These are phyloP conservation scores for Zaprionus lineosus DNA, from an alignment of 2,888 invertebrate species.

Conservation along the genomic window DNA sequence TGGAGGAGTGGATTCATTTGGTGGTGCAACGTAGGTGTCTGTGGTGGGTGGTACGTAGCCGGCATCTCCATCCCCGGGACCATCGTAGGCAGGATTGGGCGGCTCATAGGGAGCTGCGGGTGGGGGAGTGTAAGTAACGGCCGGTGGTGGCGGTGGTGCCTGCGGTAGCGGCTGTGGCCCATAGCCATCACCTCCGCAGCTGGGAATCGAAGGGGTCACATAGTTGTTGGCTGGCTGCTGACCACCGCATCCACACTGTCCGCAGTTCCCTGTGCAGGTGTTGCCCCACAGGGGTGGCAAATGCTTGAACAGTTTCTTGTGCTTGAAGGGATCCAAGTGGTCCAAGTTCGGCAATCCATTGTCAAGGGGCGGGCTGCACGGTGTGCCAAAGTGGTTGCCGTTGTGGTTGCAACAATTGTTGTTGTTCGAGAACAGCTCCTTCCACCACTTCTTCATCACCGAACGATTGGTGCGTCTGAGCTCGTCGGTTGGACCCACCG, in stretches of 20 bases:
- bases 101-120: no score
- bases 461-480: slow-evolving; percentile 65
- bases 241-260: not conserved
- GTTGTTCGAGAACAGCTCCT: slow-evolving; percentile 46
- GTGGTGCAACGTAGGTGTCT: slow-evolving; percentile 22
- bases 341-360: slow-evolving; percentile 49
- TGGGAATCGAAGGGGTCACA: slow-evolving; percentile 31
- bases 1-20: slow-evolving; percentile 15
- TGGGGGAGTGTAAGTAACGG: no score
- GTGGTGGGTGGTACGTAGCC: slow-evolving; percentile 39
- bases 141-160: slow-evolving; percentile 20
- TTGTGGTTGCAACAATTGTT: slow-evolving; percentile 57
- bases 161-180: slow-evolving; percentile 8
- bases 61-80: slow-evolving; percentile 61
- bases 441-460: slow-evolving; percentile 70
- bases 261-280: slow-evolving; percentile 13
- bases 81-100: slow-evolving; percentile 49
- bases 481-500: slow-evolving; percentile 56
- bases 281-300: slow-evolving; percentile 48
- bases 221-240: slow-evolving; percentile 29
- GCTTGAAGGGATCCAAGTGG: slow-evolving; percentile 61
- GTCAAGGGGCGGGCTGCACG: slow-evolving; percentile 2
- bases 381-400: slow-evolving; percentile 39
- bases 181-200: slow-evolving; percentile 41
- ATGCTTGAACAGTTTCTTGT: slow-evolving; percentile 56